These are phyloP conservation scores for Lophura nycthemera DNA, from an alignment of 2,113 vertebrate species.

Conservation along the genomic window DNA sequence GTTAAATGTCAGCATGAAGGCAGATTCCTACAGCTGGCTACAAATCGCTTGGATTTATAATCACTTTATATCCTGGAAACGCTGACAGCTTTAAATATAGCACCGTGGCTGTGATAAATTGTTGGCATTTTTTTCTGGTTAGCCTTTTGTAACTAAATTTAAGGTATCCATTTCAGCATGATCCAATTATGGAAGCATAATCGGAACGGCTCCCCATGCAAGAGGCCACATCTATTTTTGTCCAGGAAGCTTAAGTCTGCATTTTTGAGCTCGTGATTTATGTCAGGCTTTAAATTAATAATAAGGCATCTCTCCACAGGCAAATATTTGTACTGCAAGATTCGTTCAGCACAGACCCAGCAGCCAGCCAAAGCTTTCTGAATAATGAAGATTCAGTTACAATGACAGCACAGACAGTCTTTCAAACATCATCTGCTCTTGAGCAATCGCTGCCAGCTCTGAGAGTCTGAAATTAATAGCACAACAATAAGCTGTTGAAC, in stretches of 20 bases:
- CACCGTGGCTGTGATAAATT: conserved; percentile 35
- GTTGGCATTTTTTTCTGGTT: conserved; percentile 59
- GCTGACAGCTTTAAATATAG: conserved; percentile 68
- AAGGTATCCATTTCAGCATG: conserved; percentile 65
- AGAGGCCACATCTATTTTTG: conserved; percentile 65
- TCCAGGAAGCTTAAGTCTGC: conserved; percentile 53
- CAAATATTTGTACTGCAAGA: conserved; percentile 72
- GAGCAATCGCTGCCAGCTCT: not conserved
- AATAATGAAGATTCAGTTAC: conserved; percentile 11
- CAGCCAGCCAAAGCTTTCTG: not conserved
- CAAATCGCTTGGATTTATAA: conserved; percentile 52
- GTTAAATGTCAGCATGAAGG: conserved; percentile 17
- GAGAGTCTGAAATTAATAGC: not conserved
- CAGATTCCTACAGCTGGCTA: conserved; percentile 39
- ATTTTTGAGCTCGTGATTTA: conserved; percentile 75
- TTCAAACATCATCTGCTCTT: conserved; percentile 34
- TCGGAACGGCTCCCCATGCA: conserved; percentile 34
- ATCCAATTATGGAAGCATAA: conserved; percentile 64
- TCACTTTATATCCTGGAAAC: conserved; percentile 23
- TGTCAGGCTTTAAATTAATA: conserved; percentile 75
- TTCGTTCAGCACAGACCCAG: not conserved
- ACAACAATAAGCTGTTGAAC: not conserved
- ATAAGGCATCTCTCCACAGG: conserved; percentile 40
- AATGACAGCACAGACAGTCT: not conserved
- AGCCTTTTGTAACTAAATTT: conserved; percentile 64